Evolutionary conservation across 1,140 invertebrate species (phyloP).

Genomic region (Drosophila nigromelanica): DNA sequence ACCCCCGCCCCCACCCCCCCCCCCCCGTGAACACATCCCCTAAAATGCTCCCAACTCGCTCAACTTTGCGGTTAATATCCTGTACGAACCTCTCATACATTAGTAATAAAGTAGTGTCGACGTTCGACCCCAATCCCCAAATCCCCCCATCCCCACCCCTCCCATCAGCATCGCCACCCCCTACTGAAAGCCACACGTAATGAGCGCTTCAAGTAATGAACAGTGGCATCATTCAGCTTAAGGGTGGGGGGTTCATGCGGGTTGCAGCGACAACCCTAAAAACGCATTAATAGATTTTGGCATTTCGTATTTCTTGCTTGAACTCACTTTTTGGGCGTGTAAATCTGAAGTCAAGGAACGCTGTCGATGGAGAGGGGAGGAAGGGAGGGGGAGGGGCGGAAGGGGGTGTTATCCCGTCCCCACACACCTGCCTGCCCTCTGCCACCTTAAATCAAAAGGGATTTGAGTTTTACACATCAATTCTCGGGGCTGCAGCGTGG

Average conservation of each 20-base stretch:
- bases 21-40: no score
- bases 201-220: slow-evolving; percentile 32
- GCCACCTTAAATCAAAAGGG: slow-evolving; percentile 60
- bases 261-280: slow-evolving; percentile 18
- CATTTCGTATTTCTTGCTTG: slow-evolving; percentile 43
- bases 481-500: neutral
- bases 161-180: neutral
- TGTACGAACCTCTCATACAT: slow-evolving; percentile 53
- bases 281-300: slow-evolving; percentile 55
- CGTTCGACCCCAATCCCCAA: neutral
- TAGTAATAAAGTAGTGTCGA: slow-evolving; percentile 48
- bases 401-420: slow-evolving; percentile 1
- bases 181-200: slow-evolving; percentile 9
- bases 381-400: neutral
- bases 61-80: slow-evolving; percentile 63
- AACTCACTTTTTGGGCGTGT: slow-evolving; percentile 38
- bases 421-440: neutral
- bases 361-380: neutral
- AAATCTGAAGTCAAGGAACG: slow-evolving; percentile 5
- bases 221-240: slow-evolving; percentile 25
- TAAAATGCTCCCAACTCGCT: slow-evolving; percentile 16
- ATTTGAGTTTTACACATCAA: slow-evolving; percentile 68
- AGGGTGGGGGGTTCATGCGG: neutral
- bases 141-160: neutral
- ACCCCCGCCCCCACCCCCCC: slow-evolving; percentile 20